Evolutionary conservation across 2,888 invertebrate genomes (phyloP), one percentile per base, ranked within the genome.

Genomic region (Muschampia plurimacula): DNA sequence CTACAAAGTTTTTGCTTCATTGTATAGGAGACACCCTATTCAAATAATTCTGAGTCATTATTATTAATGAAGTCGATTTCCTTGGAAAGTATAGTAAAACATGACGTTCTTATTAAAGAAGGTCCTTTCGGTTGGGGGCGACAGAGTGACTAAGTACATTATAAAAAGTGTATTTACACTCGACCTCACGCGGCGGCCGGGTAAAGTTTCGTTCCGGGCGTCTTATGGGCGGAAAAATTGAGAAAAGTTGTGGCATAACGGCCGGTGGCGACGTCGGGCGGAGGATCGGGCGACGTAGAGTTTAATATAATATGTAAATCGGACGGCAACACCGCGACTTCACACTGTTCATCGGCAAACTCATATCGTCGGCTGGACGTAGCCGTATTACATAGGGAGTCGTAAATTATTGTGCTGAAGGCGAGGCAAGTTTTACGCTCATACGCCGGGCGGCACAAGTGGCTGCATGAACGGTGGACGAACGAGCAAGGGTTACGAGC

Each of bases 271-370:
- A 86, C 85, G 88, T 86, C 85, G 86, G 85, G 84, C 84, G 83
- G 86, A 87, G 89, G 86, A 86, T 75, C 81, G 82, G 83, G 82
- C 86, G 86, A 82, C 86, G 90, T 85, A 81, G 88, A 89, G 83
- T 94, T 94, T 94, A 94, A 94, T 94, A 94, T 94, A 94, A 93
- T 93, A 94, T 94, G 94, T 90, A 93, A 93, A 94, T 94, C 90
- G 90, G 90, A 91, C 88, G 90, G 86, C 87, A 86, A 85, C 87
- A 86, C 83, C 84, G 88, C 89, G 92, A 90, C 89, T 91, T 92
- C 86, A 86, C 86, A 85, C 85, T 87, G 86, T 81, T 84, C 84
- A 86, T 84, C 86, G 89, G 86, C 87, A 84, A 88, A 88, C 90
- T 92, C 91, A 90, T 91, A 93, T 92, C 87, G 88, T 67, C 79